Conservation (phyloP, 1,140 invertebrate species). For the Elysia chlorotica region DNA sequence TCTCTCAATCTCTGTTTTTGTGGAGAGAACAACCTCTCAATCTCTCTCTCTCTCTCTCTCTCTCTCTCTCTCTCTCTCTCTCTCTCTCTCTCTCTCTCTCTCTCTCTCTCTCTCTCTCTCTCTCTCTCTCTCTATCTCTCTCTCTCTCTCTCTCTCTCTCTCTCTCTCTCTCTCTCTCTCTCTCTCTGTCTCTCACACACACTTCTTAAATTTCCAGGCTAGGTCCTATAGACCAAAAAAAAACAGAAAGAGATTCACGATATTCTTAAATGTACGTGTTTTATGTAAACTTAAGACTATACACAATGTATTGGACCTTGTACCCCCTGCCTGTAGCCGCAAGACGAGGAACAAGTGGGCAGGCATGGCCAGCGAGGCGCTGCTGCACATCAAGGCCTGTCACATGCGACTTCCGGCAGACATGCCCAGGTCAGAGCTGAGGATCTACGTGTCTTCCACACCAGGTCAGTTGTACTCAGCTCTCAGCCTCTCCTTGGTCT, state of each 20-base stretch:
- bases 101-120: no score
- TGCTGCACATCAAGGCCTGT: constrained; percentile 20
- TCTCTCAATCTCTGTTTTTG: no score
- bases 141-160: no score
- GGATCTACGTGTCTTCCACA: constrained; percentile 30
- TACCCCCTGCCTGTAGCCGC: neutral
- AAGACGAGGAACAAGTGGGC: constrained; percentile 22
- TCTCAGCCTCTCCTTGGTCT: neutral
- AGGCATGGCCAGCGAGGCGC: constrained; percentile 17
- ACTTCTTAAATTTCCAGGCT: neutral
- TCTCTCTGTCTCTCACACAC: neutral
- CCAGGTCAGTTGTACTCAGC: constrained; percentile 12
- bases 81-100: no score
- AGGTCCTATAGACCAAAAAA: neutral
- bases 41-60: no score
- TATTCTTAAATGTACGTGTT: neutral
- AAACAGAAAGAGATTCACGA: neutral
- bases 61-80: no score
- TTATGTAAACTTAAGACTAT: neutral
- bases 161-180: no score
- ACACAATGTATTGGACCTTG: neutral
- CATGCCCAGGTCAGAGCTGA: constrained; percentile 26
- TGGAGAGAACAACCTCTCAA: no score
- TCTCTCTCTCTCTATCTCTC: no score
- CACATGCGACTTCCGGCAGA: constrained; percentile 18